Base-by-base conservation (phyloP, 2,888 invertebrate species). In the Trilocha varians region DNA sequence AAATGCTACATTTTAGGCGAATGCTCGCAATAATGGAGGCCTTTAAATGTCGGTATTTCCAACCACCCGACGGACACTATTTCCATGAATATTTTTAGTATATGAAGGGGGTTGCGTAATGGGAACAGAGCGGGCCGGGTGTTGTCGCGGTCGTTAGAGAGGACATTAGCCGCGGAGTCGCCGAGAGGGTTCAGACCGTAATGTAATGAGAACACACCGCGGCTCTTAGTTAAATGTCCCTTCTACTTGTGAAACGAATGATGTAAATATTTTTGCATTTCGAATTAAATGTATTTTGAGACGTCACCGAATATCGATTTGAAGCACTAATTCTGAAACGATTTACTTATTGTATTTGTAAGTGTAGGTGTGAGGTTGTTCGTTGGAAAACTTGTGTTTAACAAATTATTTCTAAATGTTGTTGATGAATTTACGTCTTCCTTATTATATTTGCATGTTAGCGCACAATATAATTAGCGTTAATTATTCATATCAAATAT, bases 231-330 rank as follows among this genome's bases (percentile, higher is more conserved):
- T 32, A 32, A 32, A 13, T n/a, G 14, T 38, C 37, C 36, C 42
- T 47, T 47, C 38, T 43, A 17, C 44, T 42, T 44, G 38, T 41
- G 39, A 43, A 50, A 53, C 44, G 59, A 55, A 54, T 49, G 57
- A 52, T 80, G 79, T 82, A 77, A 72, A 80, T 79, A 80, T 78
- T 75, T 77, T 79, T 76, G 72, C 73, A 78, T 76, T 76, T 73
- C 55, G 62, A 69, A 65, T 77, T 25, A 62, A 67, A 73, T 71
- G 72, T 79, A 67, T 77, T 70, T 75, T 70, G 60, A 74, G 66
- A 61, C 70, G 65, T 78, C 82, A 82, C 78, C 57, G 67, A 70
- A 61, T 68, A 69, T 62, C 65, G 64, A 65, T 70, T 66, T 74
- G 52, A 59, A 69, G 82, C 82, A 82, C 78, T 65, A 65, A 71